Evolutionary conservation across 2,888 invertebrate genomes (phyloP).

Genomic region (Drosophila atroscutellata): DNA sequence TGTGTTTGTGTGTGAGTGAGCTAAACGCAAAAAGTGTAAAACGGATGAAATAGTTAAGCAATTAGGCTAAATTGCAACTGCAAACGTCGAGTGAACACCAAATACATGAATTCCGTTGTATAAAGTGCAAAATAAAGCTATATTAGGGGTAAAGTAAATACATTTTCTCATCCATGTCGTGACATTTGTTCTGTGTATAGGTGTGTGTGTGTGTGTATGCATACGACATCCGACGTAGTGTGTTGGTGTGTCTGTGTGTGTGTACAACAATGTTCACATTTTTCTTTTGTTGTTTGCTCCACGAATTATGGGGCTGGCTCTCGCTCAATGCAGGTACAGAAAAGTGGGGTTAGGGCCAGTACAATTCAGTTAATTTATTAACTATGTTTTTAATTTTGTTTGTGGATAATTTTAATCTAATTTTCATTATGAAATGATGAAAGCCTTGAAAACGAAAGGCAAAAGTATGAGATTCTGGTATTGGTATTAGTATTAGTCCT

Average conservation of each 20-base stretch:
- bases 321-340: slow-evolving; percentile 75
- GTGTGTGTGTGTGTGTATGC: slow-evolving; percentile 50
- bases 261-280: slow-evolving; percentile 79
- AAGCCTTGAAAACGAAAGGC: slow-evolving; percentile 26
- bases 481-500: slow-evolving; percentile 46
- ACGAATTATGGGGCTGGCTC: slow-evolving; percentile 71
- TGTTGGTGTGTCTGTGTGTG: slow-evolving; percentile 31
- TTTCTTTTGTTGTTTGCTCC: slow-evolving; percentile 74
- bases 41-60: slow-evolving; percentile 68
- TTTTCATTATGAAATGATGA: slow-evolving; percentile 1
- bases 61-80: slow-evolving; percentile 44
- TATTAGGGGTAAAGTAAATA: slow-evolving; percentile 38
- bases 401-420: neutral
- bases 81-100: slow-evolving; percentile 24
- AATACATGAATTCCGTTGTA: slow-evolving; percentile 21
- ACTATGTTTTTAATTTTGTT: slow-evolving; percentile 18
- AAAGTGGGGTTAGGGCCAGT: slow-evolving; percentile 73
- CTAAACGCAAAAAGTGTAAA: slow-evolving; percentile 78
- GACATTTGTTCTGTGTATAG: slow-evolving; percentile 73
- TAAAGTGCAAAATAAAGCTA: slow-evolving; percentile 47
- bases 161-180: slow-evolving; percentile 75
- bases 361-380: slow-evolving; percentile 39
- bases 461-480: slow-evolving; percentile 12
- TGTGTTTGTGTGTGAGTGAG: slow-evolving; percentile 54
- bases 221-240: slow-evolving; percentile 46